Conservation (phyloP, 2,888 invertebrate genomes). For the Drosophila lacicola region DNA sequence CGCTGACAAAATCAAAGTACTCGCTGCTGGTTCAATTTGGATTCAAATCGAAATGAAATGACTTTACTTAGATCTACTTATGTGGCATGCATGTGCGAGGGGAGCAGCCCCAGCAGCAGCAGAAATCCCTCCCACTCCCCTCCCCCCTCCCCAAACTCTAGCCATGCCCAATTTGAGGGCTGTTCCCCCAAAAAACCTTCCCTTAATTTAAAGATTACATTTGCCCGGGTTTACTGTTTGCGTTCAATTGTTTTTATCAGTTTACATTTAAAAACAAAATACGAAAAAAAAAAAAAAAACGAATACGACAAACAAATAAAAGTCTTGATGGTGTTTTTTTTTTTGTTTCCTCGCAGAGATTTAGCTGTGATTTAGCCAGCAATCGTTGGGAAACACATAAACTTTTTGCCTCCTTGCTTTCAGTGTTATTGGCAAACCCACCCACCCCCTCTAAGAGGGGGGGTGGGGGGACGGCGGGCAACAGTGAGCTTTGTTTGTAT, state of each 20-base stretch:
- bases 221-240: slow-evolving; percentile 63
- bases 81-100: slow-evolving; percentile 26
- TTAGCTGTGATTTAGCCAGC: slow-evolving; percentile 78
- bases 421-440: slow-evolving; percentile 63
- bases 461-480: not conserved
- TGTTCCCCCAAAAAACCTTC: slow-evolving; percentile 25
- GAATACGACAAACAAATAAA: slow-evolving; percentile 71
- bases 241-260: slow-evolving; percentile 82
- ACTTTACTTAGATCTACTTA: slow-evolving; percentile 66
- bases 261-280: slow-evolving; percentile 74
- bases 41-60: slow-evolving; percentile 75
- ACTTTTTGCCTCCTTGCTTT: slow-evolving; percentile 63
- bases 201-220: slow-evolving; percentile 77
- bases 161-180: not conserved
- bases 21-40: slow-evolving; percentile 51
- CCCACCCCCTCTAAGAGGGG: no score
- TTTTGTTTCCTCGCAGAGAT: slow-evolving; percentile 56
- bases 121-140: not conserved
- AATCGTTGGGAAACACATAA: slow-evolving; percentile 77
- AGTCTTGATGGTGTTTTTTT: slow-evolving; percentile 53
- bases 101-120: slow-evolving; percentile 6
- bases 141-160: no score
- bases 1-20: not conserved
- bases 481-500: slow-evolving; percentile 47
- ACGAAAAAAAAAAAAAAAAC: slow-evolving; percentile 18